A percentile compares a stretch with the other conserved stretches of the same genome.
Conservation (phyloP, 92 coral and sea anemone species). For the Bergia puertoricense region DNA sequence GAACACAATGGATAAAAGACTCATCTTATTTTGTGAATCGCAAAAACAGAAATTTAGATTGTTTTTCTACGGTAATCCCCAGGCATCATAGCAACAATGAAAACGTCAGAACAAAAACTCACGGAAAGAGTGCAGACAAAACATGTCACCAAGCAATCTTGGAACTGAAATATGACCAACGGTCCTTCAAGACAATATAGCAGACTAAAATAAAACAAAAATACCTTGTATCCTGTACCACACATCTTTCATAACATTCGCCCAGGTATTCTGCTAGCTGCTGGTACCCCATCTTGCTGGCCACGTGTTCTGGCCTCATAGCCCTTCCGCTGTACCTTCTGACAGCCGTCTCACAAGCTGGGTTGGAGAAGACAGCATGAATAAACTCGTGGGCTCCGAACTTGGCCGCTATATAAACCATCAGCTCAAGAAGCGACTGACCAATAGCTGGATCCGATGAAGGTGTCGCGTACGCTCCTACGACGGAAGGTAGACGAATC, state of each 20-base stretch:
- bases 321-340: conserved; percentile 14
- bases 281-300: conserved; percentile 17
- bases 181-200: background rate
- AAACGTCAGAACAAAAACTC: too few relatives aligned
- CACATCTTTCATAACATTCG: background rate
- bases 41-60: too few relatives aligned
- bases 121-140: too few relatives aligned
- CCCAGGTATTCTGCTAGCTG: conserved; percentile 23
- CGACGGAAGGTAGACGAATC: background rate
- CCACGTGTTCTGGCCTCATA: conserved; percentile 38
- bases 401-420: conserved; percentile 38
- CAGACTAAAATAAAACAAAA: background rate
- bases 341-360: conserved; percentile 2
- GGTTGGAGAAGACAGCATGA: background rate
- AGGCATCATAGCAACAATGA: too few relatives aligned
- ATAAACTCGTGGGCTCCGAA: conserved; percentile 1
- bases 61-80: too few relatives aligned
- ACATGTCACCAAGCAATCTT: too few relatives aligned
- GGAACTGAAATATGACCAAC: background rate
- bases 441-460: background rate
- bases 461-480: background rate
- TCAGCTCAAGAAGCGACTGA: conserved; percentile 20
- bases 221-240: background rate
- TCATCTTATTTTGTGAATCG: too few relatives aligned
- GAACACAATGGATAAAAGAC: too few relatives aligned